These are phyloP conservation scores for Eclectus roratus DNA, from an alignment of 2,113 vertebrate genomes.

Conservation along the genomic window DNA sequence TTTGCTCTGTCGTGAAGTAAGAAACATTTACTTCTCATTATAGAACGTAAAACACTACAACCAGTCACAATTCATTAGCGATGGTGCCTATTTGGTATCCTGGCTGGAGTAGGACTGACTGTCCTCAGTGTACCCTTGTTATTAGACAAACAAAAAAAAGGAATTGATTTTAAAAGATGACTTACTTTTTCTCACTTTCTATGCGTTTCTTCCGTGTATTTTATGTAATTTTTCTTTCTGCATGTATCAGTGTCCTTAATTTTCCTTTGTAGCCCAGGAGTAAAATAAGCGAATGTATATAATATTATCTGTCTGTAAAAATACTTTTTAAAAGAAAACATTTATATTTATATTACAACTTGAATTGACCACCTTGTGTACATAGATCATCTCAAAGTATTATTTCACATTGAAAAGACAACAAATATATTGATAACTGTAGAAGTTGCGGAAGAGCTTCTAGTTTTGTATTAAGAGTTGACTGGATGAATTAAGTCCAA, in stretches of 20 bases:
- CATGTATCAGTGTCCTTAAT: constrained; percentile 3
- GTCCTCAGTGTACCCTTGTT: not conserved
- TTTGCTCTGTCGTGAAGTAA: not conserved
- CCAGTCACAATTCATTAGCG: not conserved
- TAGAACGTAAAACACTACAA: constrained; percentile 35
- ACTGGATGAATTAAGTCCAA: constrained; percentile 68
- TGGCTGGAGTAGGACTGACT: not conserved
- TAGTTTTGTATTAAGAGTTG: constrained; percentile 90
- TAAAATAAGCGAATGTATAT: constrained; percentile 89
- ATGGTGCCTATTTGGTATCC: not conserved
- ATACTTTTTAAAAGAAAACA: constrained; percentile 78
- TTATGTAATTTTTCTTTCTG: constrained; percentile 31
- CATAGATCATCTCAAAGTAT: constrained; percentile 94
- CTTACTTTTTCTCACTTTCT: constrained; percentile 1
- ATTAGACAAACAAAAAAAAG: constrained; percentile 41
- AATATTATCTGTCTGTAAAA: constrained; percentile 77
- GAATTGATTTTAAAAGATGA: not conserved
- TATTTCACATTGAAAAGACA: constrained; percentile 99
- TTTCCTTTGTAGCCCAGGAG: constrained; percentile 67
- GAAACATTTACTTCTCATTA: not conserved
- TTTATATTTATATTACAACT: constrained; percentile 91
- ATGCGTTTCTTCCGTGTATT: constrained; percentile 42
- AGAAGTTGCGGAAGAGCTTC: constrained; percentile 87
- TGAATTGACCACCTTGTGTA: constrained; percentile 90
- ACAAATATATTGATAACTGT: constrained; percentile 86